A percentile compares a stretch with the other conserved stretches of the same genome.
These are phyloP conservation scores for Trypoxylus dichotomus DNA, from an alignment of 1,140 invertebrate species.

Conservation along the genomic window DNA sequence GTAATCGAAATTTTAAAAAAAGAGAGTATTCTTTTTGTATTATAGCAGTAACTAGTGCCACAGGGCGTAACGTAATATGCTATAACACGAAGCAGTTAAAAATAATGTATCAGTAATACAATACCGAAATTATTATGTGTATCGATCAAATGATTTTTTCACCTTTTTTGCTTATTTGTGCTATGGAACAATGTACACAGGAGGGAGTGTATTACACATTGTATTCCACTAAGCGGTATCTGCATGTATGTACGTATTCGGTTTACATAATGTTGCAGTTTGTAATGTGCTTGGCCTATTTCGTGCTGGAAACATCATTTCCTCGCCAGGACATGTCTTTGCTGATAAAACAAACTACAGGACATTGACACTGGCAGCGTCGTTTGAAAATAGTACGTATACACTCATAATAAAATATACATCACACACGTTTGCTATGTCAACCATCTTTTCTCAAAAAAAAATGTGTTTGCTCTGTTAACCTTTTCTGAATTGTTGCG, in stretches of 20 bases:
- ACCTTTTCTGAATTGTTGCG: neutral
- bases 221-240: neutral
- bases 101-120: neutral
- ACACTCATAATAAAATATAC: neutral
- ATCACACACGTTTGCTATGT: neutral
- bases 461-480: neutral
- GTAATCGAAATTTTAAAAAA: neutral
- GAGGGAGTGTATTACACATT: neutral
- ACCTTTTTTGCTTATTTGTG: no score
- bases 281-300: constrained; percentile 2
- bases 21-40: neutral
- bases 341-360: constrained; percentile 2
- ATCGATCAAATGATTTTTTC: neutral
- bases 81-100: neutral
- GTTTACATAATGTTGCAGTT: neutral
- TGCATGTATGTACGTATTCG: neutral
- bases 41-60: neutral
- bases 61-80: neutral
- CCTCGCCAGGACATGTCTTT: neutral
- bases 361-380: constrained; percentile 14
- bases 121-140: neutral
- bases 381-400: neutral
- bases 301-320: neutral
- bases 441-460: neutral
- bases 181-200: neutral